Percentiles rank a stretch among this genome's conserved stretches.
Conservation (phyloP, 2,888 invertebrate genomes). For the Limnephilus auricula region DNA sequence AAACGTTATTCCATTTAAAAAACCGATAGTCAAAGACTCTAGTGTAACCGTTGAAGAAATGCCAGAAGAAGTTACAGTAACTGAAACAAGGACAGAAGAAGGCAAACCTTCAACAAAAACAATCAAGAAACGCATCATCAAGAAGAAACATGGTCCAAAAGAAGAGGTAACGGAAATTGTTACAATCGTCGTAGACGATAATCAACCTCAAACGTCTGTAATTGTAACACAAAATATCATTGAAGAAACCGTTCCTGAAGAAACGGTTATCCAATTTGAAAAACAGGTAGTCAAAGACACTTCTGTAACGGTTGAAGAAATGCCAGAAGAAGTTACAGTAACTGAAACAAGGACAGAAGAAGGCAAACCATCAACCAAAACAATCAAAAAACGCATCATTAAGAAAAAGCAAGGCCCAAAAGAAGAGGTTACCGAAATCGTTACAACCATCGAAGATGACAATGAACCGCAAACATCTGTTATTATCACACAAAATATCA, state of each 20-base stretch:
- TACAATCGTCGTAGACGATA: slow-evolving; percentile 68
- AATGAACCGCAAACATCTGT: slow-evolving; percentile 66
- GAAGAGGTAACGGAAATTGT: slow-evolving; percentile 68
- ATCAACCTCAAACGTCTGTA: slow-evolving; percentile 68
- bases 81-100: slow-evolving; percentile 67
- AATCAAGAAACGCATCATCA: slow-evolving; percentile 68
- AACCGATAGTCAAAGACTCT: slow-evolving; percentile 68
- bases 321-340: slow-evolving; percentile 72
- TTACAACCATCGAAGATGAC: slow-evolving; percentile 67
- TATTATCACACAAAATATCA: slow-evolving; percentile 66
- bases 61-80: slow-evolving; percentile 69
- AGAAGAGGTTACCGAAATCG: slow-evolving; percentile 70
- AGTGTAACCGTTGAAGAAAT: slow-evolving; percentile 69
- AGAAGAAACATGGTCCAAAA: slow-evolving; percentile 68
- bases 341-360: slow-evolving; percentile 67
- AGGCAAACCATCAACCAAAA: slow-evolving; percentile 69
- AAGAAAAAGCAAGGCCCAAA: slow-evolving; percentile 68
- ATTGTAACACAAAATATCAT: slow-evolving; percentile 65
- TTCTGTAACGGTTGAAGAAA: slow-evolving; percentile 68
- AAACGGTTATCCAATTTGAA: not conserved
- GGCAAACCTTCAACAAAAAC: slow-evolving; percentile 67
- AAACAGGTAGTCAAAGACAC: slow-evolving; percentile 7
- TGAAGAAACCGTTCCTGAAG: slow-evolving; percentile 67
- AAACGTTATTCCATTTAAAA: not conserved
- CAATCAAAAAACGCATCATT: slow-evolving; percentile 68